phyloP scores from a whole-genome alignment of 2,888 invertebrate genomes.

The Argynnis bischoffii region DNA sequence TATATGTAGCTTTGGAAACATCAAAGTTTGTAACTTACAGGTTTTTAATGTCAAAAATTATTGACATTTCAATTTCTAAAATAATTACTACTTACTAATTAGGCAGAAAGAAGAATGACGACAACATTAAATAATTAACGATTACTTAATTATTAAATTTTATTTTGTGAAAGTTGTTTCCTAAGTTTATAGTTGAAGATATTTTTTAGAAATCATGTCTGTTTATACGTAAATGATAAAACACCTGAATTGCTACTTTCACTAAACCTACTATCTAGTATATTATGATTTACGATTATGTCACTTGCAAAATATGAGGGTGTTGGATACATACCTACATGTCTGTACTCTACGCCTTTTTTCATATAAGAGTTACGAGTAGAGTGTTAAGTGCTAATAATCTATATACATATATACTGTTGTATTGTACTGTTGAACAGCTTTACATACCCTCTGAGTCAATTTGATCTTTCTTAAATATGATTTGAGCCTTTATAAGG shows the following conservation, averaged over 20 bases:
- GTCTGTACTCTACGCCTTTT: no score
- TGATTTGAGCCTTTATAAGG: no score
- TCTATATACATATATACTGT: no score
- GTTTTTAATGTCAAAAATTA: not conserved
- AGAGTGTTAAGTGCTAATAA: no score
- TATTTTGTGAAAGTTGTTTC: constrained; percentile 13
- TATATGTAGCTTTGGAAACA: no score
- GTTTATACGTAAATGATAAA: constrained; percentile 8
- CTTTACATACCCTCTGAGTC: no score
- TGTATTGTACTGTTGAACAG: no score
- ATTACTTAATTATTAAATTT: constrained; percentile 13
- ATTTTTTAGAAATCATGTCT: constrained; percentile 14
- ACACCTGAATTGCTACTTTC: constrained; percentile 16
- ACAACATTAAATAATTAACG: constrained; percentile 11
- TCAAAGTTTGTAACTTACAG: no score
- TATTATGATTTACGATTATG: not conserved
- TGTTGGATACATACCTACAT: no score
- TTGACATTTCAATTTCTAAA: constrained; percentile 4
- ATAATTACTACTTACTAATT: constrained; percentile 1
- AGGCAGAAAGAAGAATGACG: constrained; percentile 12
- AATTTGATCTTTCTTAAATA: no score
- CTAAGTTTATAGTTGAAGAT: not conserved
- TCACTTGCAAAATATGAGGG: no score
- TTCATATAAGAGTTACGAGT: no score
- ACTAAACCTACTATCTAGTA: not conserved